Conservation (phyloP, 2,888 invertebrate species). For the Cantharis rufa region DNA sequence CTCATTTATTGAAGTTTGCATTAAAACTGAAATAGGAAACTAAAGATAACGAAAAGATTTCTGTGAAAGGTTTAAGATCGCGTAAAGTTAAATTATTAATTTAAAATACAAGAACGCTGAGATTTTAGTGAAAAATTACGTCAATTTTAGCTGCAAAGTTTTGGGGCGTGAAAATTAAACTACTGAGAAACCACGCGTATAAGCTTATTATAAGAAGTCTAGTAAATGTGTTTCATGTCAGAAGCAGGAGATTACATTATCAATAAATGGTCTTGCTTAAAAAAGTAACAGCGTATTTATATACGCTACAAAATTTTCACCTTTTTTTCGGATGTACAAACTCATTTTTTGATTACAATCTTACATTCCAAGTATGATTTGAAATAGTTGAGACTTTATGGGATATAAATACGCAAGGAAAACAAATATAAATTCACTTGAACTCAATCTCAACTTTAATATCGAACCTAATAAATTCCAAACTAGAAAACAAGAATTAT, state of each 20-base stretch:
- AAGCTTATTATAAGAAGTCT: background rate
- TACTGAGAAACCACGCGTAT: background rate
- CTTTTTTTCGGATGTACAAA: background rate
- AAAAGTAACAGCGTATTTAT: background rate
- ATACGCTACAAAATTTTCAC: background rate
- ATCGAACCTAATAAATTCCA: background rate
- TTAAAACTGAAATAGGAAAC: background rate
- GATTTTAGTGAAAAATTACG: background rate
- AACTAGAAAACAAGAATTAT: background rate
- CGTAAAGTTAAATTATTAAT: background rate
- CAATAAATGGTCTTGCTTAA: background rate
- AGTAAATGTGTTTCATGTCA: background rate
- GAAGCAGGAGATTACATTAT: background rate
- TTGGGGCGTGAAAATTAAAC: background rate
- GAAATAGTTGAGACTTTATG: background rate
- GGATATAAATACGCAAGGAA: background rate
- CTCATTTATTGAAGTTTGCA: background rate
- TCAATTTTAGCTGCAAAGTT: background rate
- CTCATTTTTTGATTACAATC: background rate
- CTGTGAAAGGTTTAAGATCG: background rate
- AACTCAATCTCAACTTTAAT: background rate
- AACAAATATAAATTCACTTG: background rate
- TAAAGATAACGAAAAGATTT: background rate
- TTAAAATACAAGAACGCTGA: background rate
- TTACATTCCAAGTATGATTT: background rate